Evolutionary conservation across 92 coral and sea anemone genomes (phyloP), one percentile per base, ranked within the genome.

Genomic region (Ricordea florida): DNA sequence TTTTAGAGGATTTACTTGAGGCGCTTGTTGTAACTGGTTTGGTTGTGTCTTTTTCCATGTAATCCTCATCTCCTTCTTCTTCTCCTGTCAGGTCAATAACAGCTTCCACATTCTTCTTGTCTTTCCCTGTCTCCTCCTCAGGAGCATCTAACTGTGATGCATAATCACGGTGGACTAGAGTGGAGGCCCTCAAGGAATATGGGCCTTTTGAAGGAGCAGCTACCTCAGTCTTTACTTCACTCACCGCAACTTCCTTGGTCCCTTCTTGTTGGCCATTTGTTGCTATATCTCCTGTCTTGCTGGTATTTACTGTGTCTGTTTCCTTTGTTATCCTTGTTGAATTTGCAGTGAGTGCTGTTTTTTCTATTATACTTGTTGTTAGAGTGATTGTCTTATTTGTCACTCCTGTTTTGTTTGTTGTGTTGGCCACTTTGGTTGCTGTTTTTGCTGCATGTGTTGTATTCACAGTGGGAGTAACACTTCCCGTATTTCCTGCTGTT

Each of bases 61-160:
- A n/a, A n/a, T n/a, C n/a, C n/a, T n/a, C n/a, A n/a, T n/a, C n/a
- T n/a, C n/a, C 62, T 1, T 70, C 77, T 2, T 70, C 76, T 5
- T 80, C 91, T 23, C 66, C 83, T 2, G 91, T 86, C 32, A 86
- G 38, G 52, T 86, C 91, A 35, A 86, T 86, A 6, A 84, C 83
- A 25, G 80, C 85, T 10, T 70, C 77, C 6, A 55, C 66, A 14
- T 70, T 70, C 40, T 55, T 41, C 5, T 50, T 25, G 1, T 51
- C 48, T 0, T 17, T 66, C 16, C 7, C 31, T 2, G 24, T 66
- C 10, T 51, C 75, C 10, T 70, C 66, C 3, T 28, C 66, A 18
- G 30, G 52, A 15, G 28, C 24, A 2, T 49, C 57, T 7, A 49
- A 8, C 57, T 49, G 57, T 5, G 57, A 10, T 31, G 36, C 62